Percentiles rank a stretch among this genome's conserved stretches.
These are phyloP conservation scores for Ailurus styani DNA, from an alignment of 2,113 vertebrate genomes.

Conservation along the genomic window DNA sequence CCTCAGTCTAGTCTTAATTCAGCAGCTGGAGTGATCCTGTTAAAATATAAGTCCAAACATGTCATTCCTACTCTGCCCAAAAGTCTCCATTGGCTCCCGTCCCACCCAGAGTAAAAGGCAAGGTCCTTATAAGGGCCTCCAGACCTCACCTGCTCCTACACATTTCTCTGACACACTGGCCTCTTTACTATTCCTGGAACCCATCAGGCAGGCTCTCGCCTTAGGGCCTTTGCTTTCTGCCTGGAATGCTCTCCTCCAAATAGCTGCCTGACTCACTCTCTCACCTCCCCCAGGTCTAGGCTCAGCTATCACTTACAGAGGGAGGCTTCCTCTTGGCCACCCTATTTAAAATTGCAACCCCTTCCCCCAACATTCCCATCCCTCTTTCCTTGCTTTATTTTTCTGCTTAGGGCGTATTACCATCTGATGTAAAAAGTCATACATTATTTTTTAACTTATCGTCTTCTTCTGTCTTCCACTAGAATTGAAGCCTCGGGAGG, in stretches of 20 bases:
- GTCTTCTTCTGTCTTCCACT: slow-evolving; percentile 19
- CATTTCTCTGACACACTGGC: slow-evolving; percentile 47
- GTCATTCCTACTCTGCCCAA: neutral
- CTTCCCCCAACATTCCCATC: neutral
- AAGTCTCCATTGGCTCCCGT: neutral
- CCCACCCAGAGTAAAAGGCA: neutral
- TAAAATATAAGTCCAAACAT: neutral
- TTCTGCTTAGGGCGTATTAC: neutral
- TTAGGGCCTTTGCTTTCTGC: slow-evolving; percentile 46
- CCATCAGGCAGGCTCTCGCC: neutral
- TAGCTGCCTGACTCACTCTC: slow-evolving; percentile 49
- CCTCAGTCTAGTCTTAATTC: neutral
- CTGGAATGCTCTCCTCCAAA: slow-evolving; percentile 32
- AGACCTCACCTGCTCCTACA: slow-evolving; percentile 6
- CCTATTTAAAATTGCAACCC: neutral
- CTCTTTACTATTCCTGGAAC: slow-evolving; percentile 52
- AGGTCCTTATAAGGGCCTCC: slow-evolving; percentile 45
- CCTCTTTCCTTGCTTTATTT: slow-evolving; percentile 1
- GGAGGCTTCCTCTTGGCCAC: neutral
- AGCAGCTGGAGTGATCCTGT: neutral
- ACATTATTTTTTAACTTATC: neutral
- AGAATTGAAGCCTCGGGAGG: neutral
- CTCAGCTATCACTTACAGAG: slow-evolving; percentile 1
- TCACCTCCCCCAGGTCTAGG: slow-evolving; percentile 36
- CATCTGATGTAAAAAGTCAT: neutral